phyloP scores from a whole-genome alignment of 2,888 invertebrate species.

The Nomada ferruginata region DNA sequence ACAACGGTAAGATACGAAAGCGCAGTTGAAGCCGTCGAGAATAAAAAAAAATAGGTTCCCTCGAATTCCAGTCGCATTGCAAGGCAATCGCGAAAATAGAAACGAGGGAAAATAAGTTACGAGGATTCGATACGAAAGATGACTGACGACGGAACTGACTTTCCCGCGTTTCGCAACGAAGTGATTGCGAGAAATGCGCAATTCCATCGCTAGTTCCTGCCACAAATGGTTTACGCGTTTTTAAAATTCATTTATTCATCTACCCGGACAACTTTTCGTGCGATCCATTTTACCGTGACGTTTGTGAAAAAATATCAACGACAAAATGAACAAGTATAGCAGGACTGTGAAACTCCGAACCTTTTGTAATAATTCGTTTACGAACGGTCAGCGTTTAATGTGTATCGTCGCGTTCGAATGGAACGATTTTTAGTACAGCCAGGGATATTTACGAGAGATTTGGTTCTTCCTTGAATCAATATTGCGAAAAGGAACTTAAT shows the following conservation, averaged over 20 bases:
- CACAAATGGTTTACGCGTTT: background rate
- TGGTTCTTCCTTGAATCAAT: background rate
- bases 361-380: background rate
- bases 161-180: slow-evolving; percentile 14
- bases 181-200: slow-evolving; percentile 32
- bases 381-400: background rate
- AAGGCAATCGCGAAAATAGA: background rate
- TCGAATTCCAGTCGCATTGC: background rate
- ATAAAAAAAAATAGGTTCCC: background rate
- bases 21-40: background rate
- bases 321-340: background rate
- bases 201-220: background rate
- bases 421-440: background rate
- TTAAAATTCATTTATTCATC: slow-evolving; percentile 16
- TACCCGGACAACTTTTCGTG: background rate
- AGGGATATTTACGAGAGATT: background rate
- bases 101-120: slow-evolving; percentile 8
- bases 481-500: slow-evolving; percentile 22
- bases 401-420: background rate
- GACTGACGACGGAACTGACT: slow-evolving; percentile 32
- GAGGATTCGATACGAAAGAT: slow-evolving; percentile 28
- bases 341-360: no score
- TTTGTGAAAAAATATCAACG: no score
- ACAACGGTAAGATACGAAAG: no score
- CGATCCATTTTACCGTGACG: background rate